Conservation (phyloP, 2,113 vertebrate species). For the Istiophorus platypterus region DNA sequence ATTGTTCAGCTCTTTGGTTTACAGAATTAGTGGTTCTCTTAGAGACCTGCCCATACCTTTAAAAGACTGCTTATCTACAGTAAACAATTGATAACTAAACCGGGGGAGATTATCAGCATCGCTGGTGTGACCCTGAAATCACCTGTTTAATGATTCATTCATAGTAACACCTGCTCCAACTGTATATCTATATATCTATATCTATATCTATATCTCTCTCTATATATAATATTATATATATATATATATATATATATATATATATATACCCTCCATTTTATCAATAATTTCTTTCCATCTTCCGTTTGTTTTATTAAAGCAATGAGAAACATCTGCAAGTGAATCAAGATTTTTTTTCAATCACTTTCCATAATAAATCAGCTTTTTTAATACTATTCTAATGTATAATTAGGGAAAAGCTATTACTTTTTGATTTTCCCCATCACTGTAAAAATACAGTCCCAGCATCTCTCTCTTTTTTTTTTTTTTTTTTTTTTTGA, state of each 20-base stretch:
- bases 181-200: too few relatives aligned
- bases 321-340: neutral
- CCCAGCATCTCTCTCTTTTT: neutral
- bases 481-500: neutral
- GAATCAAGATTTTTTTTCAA: neutral
- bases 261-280: too few relatives aligned
- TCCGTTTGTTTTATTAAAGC: neutral
- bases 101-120: constrained; percentile 5
- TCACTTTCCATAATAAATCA: neutral
- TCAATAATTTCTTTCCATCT: neutral
- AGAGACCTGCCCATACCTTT: constrained; percentile 12
- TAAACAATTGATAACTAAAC: constrained; percentile 28
- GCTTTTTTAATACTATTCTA: neutral
- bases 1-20: constrained; percentile 5
- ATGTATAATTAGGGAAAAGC: neutral
- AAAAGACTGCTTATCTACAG: constrained; percentile 22
- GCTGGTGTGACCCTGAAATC: constrained; percentile 2
- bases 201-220: too few relatives aligned
- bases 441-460: neutral
- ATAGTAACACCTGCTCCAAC: too few relatives aligned
- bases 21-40: neutral
- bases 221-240: too few relatives aligned
- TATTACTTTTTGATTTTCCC: neutral
- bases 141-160: neutral
- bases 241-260: too few relatives aligned